Evolutionary conservation across 2,797 vertebrate genomes (phyloP), one percentile per base, ranked within the genome.

Genomic region (Gobio occitaniae): DNA sequence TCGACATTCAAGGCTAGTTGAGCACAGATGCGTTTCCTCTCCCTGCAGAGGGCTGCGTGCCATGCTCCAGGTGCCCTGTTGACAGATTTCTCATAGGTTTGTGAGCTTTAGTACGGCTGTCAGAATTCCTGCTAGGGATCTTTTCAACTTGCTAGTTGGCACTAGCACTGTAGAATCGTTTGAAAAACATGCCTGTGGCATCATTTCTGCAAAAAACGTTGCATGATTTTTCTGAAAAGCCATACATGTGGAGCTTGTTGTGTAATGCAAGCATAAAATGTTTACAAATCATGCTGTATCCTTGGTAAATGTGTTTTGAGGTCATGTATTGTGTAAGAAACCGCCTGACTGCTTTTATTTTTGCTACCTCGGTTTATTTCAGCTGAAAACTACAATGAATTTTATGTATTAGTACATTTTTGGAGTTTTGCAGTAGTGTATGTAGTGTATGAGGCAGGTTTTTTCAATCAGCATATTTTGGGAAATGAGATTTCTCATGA

Each of bases 11-110:
- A 80, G 86, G 77, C 77, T 84, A 80, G 61, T 83, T 36, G 47
- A 83, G 56, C 85, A 63, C 75, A 86, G 81, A 80, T 59, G 68
- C 61, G 78, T 61, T 80, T 84, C 77, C 86, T 84, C 54, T 82
- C 72, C 44, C 56, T 10, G 29, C 36, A 9, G 69, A 54, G 74
- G 32, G 41, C 70, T 70, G 32, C n/a, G 6, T 77, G 61, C 47
- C 61, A 25, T 54, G 75, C 65, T 71, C 9, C 76, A 84, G 66
- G 52, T 84, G 76, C 54, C 76, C 48, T 70, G 54, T 15, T 80
- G 76, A 65, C 68, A 15, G 83, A 61, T 84, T 78, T 78, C 25
- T 77, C 32, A 29, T 21, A 25, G 61, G 32, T 69, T 44, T 78
- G 50, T 59, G 38, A 50, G 52, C 36, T 48, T 17, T 78, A 21